Evolutionary conservation across 2,888 invertebrate genomes (phyloP).

Genomic region (Celastrina argiolus): DNA sequence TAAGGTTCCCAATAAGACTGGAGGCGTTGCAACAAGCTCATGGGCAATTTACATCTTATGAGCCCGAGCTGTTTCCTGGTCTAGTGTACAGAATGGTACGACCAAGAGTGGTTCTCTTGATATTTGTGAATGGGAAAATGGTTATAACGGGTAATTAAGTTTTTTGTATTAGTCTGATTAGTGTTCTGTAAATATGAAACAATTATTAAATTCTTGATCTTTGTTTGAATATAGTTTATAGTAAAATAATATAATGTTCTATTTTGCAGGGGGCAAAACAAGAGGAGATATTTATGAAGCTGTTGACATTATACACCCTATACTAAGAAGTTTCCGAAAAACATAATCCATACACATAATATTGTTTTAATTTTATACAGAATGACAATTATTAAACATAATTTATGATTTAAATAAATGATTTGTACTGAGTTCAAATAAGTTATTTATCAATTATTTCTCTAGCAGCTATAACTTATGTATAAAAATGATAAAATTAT

Average conservation of each 20-base stretch:
- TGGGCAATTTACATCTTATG: constrained; percentile 91
- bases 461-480: too few species aligned
- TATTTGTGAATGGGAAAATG: constrained; percentile 99
- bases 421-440: not conserved
- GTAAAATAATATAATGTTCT: not conserved
- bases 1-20: constrained; percentile 84
- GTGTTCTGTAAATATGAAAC: too few species aligned
- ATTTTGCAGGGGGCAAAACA: constrained; percentile 87
- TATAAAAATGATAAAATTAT: too few species aligned
- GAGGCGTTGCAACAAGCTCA: constrained; percentile 86
- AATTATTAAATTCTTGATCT: not conserved
- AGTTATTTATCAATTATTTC: too few species aligned
- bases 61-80: constrained; percentile 99
- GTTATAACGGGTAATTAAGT: constrained; percentile 86
- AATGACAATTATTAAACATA: not conserved
- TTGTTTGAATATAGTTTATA: not conserved
- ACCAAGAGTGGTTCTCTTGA: constrained; percentile 96
- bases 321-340: constrained; percentile 95
- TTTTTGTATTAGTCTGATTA: too few species aligned
- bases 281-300: constrained; percentile 95
- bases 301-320: constrained; percentile 95
- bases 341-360: constrained; percentile 40
- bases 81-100: constrained; percentile 98
- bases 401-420: constrained; percentile 5
- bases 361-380: not conserved